phyloP scores from a whole-genome alignment of 2,113 vertebrate species.

The Apodemus speciosus region DNA sequence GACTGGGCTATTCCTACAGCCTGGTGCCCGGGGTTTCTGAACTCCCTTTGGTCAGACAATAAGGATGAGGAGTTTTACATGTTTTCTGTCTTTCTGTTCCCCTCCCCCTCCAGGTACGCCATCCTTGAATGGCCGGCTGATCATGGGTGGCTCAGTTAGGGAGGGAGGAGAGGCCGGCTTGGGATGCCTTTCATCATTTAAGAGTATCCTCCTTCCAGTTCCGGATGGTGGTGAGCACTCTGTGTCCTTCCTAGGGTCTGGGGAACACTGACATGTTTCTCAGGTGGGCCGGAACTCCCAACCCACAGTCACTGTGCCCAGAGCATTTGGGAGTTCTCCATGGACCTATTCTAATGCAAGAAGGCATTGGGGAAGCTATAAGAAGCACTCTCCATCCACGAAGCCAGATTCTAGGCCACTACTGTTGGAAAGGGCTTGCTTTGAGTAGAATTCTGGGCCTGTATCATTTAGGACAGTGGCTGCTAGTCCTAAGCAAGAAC shows the following conservation, averaged over 20 bases:
- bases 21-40: too few relatives aligned
- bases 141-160: background rate
- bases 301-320: background rate
- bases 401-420: background rate
- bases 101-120: background rate
- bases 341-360: background rate
- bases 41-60: background rate
- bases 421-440: background rate
- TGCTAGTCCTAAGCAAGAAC: background rate
- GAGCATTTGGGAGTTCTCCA: background rate
- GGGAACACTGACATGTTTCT: background rate
- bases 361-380: background rate
- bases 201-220: background rate
- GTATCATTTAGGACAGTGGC: background rate
- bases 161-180: background rate
- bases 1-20: background rate
- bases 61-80: background rate
- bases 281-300: background rate
- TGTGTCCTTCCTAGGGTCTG: background rate
- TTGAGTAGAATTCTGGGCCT: background rate
- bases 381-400: background rate
- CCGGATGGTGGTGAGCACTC: rapidly evolving
- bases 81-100: background rate
- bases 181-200: background rate
- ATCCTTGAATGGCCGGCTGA: background rate